Base-by-base conservation (phyloP, 2,113 vertebrate species). In the Patagioenas fasciata region DNA sequence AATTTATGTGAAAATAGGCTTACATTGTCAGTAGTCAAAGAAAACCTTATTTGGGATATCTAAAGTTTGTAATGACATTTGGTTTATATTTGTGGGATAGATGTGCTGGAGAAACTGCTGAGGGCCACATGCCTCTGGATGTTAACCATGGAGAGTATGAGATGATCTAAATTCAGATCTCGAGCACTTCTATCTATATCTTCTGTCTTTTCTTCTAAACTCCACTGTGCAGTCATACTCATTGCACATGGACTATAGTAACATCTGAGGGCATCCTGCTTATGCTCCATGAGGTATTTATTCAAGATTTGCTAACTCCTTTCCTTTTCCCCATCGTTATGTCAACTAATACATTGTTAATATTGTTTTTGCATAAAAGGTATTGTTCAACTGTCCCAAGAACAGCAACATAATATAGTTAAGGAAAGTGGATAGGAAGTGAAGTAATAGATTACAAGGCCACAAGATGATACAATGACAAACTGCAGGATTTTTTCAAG, bases 131-230 rank as follows among this genome's bases (percentile, higher is more conserved):
- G 23, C 10, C 16, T 58, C 19, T 88, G 36, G 3, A 1, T 70
- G 10, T 32, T 67, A 92, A 57, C 14, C 13, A 5, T 31, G 7
- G 5, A 38, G 20, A 65, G 17, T n/a, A 57, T 36, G 11, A 70
- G 18, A 6, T 38, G 13, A 4, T 54, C 17, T 47, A 54, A 73
- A 70, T 17, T 56, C 10, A 56, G 10, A 42, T 6, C 10, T 69
- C 0, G 0, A 51, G 6, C 9, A 42, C 26, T 11, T 64, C 24
- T 47, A 32, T 36, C 14, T 81, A 10, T 18, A 11, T 11, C 6
- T 4, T 50, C 38, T 64, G 17, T 23, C 28, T 15, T 70, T 71
- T 66, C 11, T 64, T 15, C n/a, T 44, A 18, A 93, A 77, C 5
- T 17, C 8, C 18, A 15, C 12, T 44, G 5, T 3, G 8, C 14